Base-by-base conservation (phyloP, 2,113 vertebrate species). In the Gallinago media region DNA sequence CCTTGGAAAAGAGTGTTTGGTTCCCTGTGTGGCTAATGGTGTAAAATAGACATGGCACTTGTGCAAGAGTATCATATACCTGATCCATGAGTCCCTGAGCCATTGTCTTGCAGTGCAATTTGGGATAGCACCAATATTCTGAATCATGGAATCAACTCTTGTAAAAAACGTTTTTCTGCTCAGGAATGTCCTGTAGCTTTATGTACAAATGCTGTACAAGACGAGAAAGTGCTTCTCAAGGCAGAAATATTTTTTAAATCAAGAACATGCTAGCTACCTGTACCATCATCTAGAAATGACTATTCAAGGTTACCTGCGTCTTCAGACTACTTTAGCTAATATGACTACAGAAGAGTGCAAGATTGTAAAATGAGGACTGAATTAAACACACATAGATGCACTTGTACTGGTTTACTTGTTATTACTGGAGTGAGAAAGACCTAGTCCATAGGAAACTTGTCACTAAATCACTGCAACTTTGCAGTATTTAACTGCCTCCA, bases 341-440 rank as follows among this genome's bases (percentile, higher is more conserved):
- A 27, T 19, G 23, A 49, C 27, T n/a, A 46, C 1, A 3, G n/a
- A 55, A 31, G 34, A 77, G 9, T 0, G 0, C 58, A 18, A 63
- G 27, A 54, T 17, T 52, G 23, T 47, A 21, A 85, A 75, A 25
- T 47, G 18, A 67, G 3, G 31, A 44, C 20, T 73, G 38, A 91
- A 47, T 46, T 59, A 73, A 77, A 66, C 6, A 25, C 31, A 26
- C 9, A 27, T 5, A 36, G 32, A 22, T 8, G 17, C 15, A 7
- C n/a, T 54, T 72, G 17, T 54, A 32, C 19, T 77, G 17, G 4
- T 46, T 71, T 76, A 29, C 29, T 61, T 23, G 34, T 65, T 34
- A 31, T 50, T 73, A 10, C 6, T 85, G 29, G 36, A 70, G 20
- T 14, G 54, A 68, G 62, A 82, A 83, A 46, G 4, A 83, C 38